Evolutionary conservation across 1,140 invertebrate genomes (phyloP).

Genomic region (Anastrepha ludens): DNA sequence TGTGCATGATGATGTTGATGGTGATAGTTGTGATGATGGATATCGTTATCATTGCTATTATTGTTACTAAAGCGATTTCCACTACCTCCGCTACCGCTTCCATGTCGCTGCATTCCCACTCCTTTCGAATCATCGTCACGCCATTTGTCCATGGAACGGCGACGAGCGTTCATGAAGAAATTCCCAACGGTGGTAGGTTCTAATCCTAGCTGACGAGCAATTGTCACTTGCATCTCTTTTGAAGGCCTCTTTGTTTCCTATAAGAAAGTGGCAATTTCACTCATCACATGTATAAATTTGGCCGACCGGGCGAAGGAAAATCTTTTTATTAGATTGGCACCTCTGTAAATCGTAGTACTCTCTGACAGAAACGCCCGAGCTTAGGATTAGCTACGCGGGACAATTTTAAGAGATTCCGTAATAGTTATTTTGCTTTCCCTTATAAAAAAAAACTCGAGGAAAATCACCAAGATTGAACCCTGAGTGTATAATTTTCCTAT

Average conservation of each 20-base stretch:
- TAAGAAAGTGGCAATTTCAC: not conserved
- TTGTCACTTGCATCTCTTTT: slow-evolving; percentile 99
- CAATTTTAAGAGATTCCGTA: no score
- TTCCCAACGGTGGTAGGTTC: slow-evolving; percentile 99
- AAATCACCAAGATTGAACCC: no score
- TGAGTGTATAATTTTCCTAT: no score
- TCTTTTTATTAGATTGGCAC: no score
- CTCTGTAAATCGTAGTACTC: no score
- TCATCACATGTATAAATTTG: not conserved
- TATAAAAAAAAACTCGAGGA: no score
- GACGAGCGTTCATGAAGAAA: slow-evolving; percentile 99
- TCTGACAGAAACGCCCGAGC: no score
- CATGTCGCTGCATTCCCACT: not conserved
- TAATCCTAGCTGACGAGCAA: slow-evolving; percentile 96
- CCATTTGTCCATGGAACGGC: slow-evolving; percentile 99
- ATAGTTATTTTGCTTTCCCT: no score
- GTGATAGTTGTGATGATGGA: not conserved
- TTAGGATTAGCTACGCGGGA: no score
- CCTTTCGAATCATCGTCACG: slow-evolving; percentile 89
- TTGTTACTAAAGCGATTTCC: not conserved
- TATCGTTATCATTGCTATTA: slow-evolving; percentile 12
- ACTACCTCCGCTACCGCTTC: not conserved
- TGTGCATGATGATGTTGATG: slow-evolving; percentile 21
- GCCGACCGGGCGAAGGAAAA: no score
- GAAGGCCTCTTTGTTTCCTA: slow-evolving; percentile 99